A percentile compares a stretch with the other conserved stretches of the same genome.
Conservation (phyloP, 1,140 invertebrate genomes). For the Neodiprion virginianus region DNA sequence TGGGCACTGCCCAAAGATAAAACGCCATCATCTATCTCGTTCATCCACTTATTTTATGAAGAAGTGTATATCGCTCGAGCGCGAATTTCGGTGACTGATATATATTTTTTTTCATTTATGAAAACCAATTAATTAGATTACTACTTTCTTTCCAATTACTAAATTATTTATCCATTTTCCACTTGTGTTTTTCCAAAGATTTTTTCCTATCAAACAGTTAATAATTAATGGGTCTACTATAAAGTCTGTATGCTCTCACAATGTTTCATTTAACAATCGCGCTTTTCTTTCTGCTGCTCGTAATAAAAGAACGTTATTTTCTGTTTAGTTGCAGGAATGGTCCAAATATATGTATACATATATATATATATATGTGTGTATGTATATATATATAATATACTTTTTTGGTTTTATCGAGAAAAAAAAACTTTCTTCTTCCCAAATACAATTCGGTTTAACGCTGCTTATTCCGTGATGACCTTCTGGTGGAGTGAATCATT, state of each 20-base stretch:
- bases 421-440: constrained; percentile 61
- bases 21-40: constrained; percentile 34
- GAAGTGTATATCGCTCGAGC: constrained; percentile 25
- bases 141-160: constrained; percentile 10
- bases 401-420: constrained; percentile 63
- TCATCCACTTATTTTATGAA: constrained; percentile 15
- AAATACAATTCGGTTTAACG: constrained; percentile 55
- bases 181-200: constrained; percentile 12
- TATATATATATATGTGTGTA: constrained; percentile 6
- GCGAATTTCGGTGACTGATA: constrained; percentile 13
- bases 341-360: constrained; percentile 47
- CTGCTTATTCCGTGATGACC: constrained; percentile 56
- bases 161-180: constrained; percentile 24
- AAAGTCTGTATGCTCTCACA: constrained; percentile 53
- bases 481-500: constrained; percentile 56
- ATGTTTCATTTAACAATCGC: constrained; percentile 32
- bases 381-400: constrained; percentile 61
- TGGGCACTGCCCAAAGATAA: constrained; percentile 48
- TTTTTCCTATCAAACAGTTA: constrained; percentile 44
- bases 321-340: constrained; percentile 60
- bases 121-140: constrained; percentile 7
- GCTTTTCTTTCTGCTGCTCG: constrained; percentile 48
- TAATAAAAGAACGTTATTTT: constrained; percentile 60
- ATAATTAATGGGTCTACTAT: constrained; percentile 58
- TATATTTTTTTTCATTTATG: background rate